Percentiles rank a stretch among this genome's conserved stretches.
Conservation (phyloP, 2,888 invertebrate species). For the Laspeyria flexula region DNA sequence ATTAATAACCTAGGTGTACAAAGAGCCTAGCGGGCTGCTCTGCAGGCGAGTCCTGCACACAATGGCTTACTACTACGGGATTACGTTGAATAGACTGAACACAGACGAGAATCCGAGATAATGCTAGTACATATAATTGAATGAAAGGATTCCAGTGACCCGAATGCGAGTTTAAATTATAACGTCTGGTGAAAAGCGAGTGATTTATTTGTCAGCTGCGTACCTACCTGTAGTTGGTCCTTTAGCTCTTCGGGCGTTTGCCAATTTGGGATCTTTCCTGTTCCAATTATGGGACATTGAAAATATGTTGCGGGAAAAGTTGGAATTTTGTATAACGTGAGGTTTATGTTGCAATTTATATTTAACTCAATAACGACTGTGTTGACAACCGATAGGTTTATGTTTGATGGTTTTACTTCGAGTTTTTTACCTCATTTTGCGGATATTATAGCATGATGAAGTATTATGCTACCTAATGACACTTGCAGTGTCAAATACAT, state of each 20-base stretch:
- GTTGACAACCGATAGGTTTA: not conserved
- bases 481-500: too few species aligned
- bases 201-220: slow-evolving; percentile 42
- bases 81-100: slow-evolving; percentile 41
- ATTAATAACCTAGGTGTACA: slow-evolving; percentile 53
- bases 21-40: slow-evolving; percentile 46
- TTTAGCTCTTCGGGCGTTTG: slow-evolving; percentile 14
- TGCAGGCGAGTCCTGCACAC: slow-evolving; percentile 35
- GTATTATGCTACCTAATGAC: too few species aligned
- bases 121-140: slow-evolving; percentile 29
- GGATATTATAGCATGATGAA: too few species aligned
- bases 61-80: slow-evolving; percentile 41
- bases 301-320: slow-evolving; percentile 8
- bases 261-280: slow-evolving; percentile 29
- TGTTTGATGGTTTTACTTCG: not conserved
- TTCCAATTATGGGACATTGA: slow-evolving; percentile 33
- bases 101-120: slow-evolving; percentile 22
- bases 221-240: slow-evolving; percentile 28
- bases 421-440: too few species aligned
- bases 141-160: slow-evolving; percentile 31
- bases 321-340: not conserved
- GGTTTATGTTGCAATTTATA: not conserved
- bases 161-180: slow-evolving; percentile 34
- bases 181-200: slow-evolving; percentile 32
- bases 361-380: not conserved